phyloP scores from a whole-genome alignment of 2,113 vertebrate genomes.

The Neodontobutis hainanensis region DNA sequence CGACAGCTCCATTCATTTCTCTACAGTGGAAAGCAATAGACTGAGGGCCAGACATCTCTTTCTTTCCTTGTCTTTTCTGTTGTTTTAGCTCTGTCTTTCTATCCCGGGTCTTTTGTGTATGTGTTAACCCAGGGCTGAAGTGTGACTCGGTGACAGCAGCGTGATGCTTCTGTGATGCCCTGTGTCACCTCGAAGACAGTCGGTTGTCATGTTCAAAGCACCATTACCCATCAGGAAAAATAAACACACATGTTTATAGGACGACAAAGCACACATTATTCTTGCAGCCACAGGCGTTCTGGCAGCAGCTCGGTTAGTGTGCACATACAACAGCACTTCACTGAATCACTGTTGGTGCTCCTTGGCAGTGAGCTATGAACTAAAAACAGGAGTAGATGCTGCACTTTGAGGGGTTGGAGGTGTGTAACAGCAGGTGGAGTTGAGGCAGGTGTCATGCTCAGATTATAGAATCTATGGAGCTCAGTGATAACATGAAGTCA shows the following conservation, averaged over 20 bases:
- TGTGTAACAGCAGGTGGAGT: neutral
- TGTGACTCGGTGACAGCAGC: slow-evolving; percentile 40
- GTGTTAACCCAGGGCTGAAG: slow-evolving; percentile 52
- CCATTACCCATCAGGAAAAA: neutral
- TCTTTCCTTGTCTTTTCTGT: slow-evolving; percentile 28
- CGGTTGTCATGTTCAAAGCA: slow-evolving; percentile 28
- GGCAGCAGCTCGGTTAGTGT: slow-evolving; percentile 20
- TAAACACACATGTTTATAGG: slow-evolving; percentile 44
- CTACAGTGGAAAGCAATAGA: slow-evolving; percentile 36
- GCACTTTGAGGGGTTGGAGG: neutral
- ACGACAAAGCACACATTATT: slow-evolving; percentile 30
- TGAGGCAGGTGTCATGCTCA: neutral
- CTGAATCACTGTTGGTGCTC: slow-evolving; percentile 28
- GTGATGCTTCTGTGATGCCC: slow-evolving; percentile 49
- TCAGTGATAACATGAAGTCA: too few relatives aligned
- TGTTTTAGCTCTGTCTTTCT: neutral
- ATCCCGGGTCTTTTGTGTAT: slow-evolving; percentile 25
- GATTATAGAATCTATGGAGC: too few relatives aligned
- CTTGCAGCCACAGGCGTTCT: slow-evolving; percentile 15
- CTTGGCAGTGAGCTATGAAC: slow-evolving; percentile 30
- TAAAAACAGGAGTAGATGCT: neutral
- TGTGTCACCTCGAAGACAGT: slow-evolving; percentile 46
- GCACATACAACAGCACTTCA: neutral
- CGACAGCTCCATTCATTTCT: slow-evolving; percentile 45
- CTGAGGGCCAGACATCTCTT: slow-evolving; percentile 60